Evolutionary conservation across 2,797 vertebrate species (phyloP), one percentile per base, ranked within the genome.

Genomic region (Catamblyrhynchus diadema): DNA sequence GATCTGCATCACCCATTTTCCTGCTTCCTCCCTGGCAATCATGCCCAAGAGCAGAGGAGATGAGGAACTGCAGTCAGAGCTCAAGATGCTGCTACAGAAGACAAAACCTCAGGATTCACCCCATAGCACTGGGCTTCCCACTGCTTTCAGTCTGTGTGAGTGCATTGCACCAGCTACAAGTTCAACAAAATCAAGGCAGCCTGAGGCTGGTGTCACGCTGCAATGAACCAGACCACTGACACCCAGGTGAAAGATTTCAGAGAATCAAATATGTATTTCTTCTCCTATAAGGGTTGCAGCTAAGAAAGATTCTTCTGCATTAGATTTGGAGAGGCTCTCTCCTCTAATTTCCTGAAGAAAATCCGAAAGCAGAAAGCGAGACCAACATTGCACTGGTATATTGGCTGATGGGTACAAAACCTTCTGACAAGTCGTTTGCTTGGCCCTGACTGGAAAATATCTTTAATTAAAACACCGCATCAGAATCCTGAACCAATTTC

Each of bases 391-490:
- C 79, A 20, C 48, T 88, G 64, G 51, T 42, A 80, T 87, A 81
- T 56, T 64, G 64, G 96, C 92, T 92, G 39, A 79, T 53, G 89
- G 88, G 67, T 77, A 95, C 93, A 88, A 95, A 96, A 88, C 89
- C 89, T 97, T 94, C 93, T 88, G 84, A 96, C 86, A 96, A 96
- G 96, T 79, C 61, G 3, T 94, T 94, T 94, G 74, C 96, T 96
- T 20, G 44, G 87, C 90, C 92, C 96, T 97, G 97, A 97, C 95
- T 96, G 94, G 97, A 97, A 98, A 97, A 96, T 96, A 95, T 97
- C 97, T 97, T 97, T 98, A 98, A 98, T 98, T 97, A 98, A 98
- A 98, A 96, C 95, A 96, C 94, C 95, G 60, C 97, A 93, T 97
- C 97, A 96, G 95, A 96, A 97, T 95, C 94, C 96, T 56, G 93